Conservation (phyloP, 92 coral and sea anemone genomes). For the Hydrozoanthus gracilis region DNA sequence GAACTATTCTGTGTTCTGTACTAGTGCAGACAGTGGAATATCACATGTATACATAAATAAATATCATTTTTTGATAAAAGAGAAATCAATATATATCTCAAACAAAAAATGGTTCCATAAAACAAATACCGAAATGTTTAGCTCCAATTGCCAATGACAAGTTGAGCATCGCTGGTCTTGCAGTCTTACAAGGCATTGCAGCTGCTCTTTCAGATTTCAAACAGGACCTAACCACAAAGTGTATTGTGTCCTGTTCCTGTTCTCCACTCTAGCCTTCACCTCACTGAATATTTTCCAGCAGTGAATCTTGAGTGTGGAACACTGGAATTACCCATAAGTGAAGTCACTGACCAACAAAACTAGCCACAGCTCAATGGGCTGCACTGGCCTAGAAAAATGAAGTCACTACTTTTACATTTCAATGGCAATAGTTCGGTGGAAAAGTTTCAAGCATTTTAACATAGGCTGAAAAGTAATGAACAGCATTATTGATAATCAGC, state of each 20-base stretch:
- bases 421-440: not conserved
- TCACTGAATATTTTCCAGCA: slow-evolving; percentile 11
- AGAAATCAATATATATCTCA: not conserved
- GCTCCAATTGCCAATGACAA: slow-evolving; percentile 37
- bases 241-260: not conserved
- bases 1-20: no score
- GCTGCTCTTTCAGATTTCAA: not conserved
- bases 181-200: slow-evolving; percentile 77
- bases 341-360: slow-evolving; percentile 15
- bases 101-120: not conserved
- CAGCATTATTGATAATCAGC: not conserved
- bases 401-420: slow-evolving; percentile 30
- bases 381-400: slow-evolving; percentile 46
- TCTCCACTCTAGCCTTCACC: not conserved
- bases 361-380: slow-evolving; percentile 38
- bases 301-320: slow-evolving; percentile 14
- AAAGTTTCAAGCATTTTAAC: not conserved
- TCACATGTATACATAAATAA: no score
- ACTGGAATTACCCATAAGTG: slow-evolving; percentile 41
- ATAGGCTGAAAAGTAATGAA: no score
- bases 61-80: not conserved
- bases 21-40: no score
- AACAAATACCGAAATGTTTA: slow-evolving; percentile 65
- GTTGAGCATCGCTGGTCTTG: slow-evolving; percentile 61
- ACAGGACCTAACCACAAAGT: not conserved